Conservation (phyloP, 2,113 vertebrate species). For the Paedocypris sp. region DNA sequence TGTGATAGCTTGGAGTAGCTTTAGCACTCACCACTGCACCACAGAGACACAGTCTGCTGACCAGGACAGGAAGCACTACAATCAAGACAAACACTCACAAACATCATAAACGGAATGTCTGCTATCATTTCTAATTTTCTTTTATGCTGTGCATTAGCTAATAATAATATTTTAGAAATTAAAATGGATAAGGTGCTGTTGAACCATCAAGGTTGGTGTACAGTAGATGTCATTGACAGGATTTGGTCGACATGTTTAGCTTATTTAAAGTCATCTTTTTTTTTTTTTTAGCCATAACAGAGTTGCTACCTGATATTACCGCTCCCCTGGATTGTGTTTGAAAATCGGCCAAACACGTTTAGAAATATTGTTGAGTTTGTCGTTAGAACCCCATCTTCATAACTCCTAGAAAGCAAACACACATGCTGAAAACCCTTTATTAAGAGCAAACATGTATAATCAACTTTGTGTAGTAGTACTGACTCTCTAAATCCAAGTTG, state of each 20-base stretch:
- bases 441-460: not conserved
- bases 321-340: conserved; percentile 33
- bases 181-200: too few relatives aligned
- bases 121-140: too few relatives aligned
- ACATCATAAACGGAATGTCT: not conserved
- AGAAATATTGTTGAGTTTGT: not conserved
- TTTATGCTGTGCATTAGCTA: too few relatives aligned
- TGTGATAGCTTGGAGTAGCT: not conserved
- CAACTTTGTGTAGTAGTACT: not conserved
- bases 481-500: conserved; percentile 41
- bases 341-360: not conserved
- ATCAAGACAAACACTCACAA: not conserved
- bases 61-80: conserved; percentile 30
- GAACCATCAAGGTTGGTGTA: too few relatives aligned
- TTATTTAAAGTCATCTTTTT: too few relatives aligned
- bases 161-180: too few relatives aligned
- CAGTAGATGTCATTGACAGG: too few relatives aligned
- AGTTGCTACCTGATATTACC: conserved; percentile 17
- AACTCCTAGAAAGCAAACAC: conserved; percentile 25
- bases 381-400: not conserved
- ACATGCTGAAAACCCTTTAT: too few relatives aligned
- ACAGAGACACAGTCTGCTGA: conserved; percentile 19
- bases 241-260: too few relatives aligned
- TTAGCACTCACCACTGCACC: conserved; percentile 32
- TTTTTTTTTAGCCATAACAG: too few relatives aligned